A percentile compares a stretch with the other conserved stretches of the same genome.
Evolutionary conservation across 1,140 invertebrate genomes (phyloP).

Genomic region (Caenorhabditis briggsae): DNA sequence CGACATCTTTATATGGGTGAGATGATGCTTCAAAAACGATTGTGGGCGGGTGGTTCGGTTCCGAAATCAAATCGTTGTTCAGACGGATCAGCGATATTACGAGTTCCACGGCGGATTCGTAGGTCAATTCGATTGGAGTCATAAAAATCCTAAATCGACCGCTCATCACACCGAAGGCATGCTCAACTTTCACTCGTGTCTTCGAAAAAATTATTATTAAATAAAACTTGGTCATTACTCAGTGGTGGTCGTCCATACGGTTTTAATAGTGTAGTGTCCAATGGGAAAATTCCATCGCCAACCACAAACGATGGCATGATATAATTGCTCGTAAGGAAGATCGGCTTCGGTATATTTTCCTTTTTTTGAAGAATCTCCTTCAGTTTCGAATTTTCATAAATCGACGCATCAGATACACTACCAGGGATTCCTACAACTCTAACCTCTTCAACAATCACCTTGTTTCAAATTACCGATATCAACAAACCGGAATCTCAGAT

Average conservation of each 20-base stretch:
- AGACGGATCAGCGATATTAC: too few relatives aligned
- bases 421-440: background rate
- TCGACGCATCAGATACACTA: background rate
- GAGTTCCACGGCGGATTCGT: too few relatives aligned
- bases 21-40: too few relatives aligned
- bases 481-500: background rate
- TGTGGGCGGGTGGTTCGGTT: too few relatives aligned
- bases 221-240: background rate
- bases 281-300: background rate
- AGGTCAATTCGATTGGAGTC: too few relatives aligned
- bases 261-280: background rate
- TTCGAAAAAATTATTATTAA: background rate
- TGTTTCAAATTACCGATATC: background rate
- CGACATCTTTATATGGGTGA: too few relatives aligned
- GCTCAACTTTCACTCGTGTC: background rate
- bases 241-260: background rate
- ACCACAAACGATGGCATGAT: background rate
- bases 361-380: background rate
- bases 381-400: background rate
- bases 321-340: too few relatives aligned
- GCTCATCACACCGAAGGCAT: conserved; percentile 1
- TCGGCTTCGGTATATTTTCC: background rate
- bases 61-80: too few relatives aligned
- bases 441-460: background rate
- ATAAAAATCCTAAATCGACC: too few relatives aligned